These are phyloP conservation scores for Notolepis coatsorum DNA, from an alignment of 2,797 vertebrate species.

Conservation along the genomic window DNA sequence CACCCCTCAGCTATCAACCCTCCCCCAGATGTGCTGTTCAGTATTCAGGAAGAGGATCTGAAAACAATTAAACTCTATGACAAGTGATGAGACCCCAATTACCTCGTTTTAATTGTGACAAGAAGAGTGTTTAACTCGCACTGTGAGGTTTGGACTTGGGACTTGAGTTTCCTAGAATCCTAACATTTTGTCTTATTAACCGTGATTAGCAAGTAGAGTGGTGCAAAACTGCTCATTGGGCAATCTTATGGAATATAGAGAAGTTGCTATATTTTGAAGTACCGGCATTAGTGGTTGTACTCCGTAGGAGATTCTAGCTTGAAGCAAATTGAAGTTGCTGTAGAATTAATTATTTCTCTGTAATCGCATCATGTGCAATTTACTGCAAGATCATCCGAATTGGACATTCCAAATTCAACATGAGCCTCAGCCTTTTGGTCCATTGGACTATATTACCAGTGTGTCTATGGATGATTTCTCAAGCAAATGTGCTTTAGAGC, in stretches of 20 bases:
- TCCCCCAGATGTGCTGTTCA: conserved; percentile 62
- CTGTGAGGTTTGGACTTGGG: conserved; percentile 10
- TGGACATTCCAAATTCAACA: conserved; percentile 37
- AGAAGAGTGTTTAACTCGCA: conserved; percentile 19
- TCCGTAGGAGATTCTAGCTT: conserved; percentile 33
- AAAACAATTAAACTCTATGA: conserved; percentile 71
- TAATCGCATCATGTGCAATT: conserved; percentile 38
- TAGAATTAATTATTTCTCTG: conserved; percentile 46
- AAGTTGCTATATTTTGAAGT: conserved; percentile 6
- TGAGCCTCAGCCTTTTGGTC: no score
- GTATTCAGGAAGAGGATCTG: conserved; percentile 62
- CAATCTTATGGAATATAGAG: not conserved
- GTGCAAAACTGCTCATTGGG: conserved; percentile 35
- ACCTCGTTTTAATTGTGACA: conserved; percentile 42
- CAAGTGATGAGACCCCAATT: conserved; percentile 73
- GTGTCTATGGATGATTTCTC: conserved; percentile 43
- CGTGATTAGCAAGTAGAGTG: conserved; percentile 3
- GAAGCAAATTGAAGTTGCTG: conserved; percentile 26
- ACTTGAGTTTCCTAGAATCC: conserved; percentile 29
- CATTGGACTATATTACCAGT: no score
- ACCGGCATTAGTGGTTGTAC: conserved; percentile 9
- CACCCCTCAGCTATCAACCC: conserved; percentile 37
- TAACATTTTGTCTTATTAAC: not conserved
- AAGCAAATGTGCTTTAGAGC: conserved; percentile 46
- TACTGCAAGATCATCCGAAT: conserved; percentile 30